Evolutionary conservation across 2,888 invertebrate genomes (phyloP).

Genomic region (Rhynchonema sp.): DNA sequence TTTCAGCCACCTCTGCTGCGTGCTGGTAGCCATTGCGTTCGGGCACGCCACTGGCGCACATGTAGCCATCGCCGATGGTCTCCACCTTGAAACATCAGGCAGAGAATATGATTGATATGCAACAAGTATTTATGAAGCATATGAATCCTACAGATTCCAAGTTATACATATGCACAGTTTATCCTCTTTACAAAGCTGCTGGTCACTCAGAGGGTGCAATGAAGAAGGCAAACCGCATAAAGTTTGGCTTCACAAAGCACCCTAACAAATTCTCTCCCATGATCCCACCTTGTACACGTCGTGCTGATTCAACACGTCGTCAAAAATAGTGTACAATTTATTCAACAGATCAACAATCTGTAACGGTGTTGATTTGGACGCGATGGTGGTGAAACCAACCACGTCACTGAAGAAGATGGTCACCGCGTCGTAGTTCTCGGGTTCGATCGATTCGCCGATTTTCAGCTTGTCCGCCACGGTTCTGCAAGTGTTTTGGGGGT

Average conservation of each 20-base stretch:
- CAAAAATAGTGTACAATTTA: conserved; percentile 3
- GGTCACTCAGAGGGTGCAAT: too few species aligned
- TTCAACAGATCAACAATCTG: conserved; percentile 5
- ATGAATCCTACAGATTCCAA: too few species aligned
- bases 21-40: background rate
- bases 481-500: too few species aligned
- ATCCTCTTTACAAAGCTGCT: too few species aligned
- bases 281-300: conserved; percentile 1
- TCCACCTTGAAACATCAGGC: background rate
- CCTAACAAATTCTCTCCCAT: background rate
- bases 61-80: conserved; percentile 5
- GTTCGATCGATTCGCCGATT: conserved; percentile 2
- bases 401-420: conserved; percentile 4
- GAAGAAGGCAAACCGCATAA: too few species aligned
- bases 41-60: conserved; percentile 3
- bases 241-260: background rate
- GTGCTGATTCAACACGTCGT: background rate
- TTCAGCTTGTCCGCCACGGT: conserved; percentile 6
- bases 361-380: conserved; percentile 3
- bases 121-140: too few species aligned
- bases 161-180: too few species aligned
- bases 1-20: conserved; percentile 2
- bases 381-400: conserved; percentile 5
- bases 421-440: conserved; percentile 4
- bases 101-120: too few species aligned